phyloP scores from a whole-genome alignment of 30 jellyfish, hydroid and myxozoan genomes.

The Sanderia malayensis region DNA sequence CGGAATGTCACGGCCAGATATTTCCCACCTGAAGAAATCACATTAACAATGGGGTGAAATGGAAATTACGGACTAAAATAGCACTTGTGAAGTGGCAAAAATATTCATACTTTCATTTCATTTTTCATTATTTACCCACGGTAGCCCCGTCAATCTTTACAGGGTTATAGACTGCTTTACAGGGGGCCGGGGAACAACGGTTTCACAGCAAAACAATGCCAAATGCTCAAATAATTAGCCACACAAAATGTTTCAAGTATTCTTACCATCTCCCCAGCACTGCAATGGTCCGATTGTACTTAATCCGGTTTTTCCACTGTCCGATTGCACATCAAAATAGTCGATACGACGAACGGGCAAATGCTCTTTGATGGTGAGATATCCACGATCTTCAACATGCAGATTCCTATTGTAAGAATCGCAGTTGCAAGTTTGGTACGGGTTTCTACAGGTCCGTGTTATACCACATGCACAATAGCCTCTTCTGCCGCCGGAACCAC shows the following conservation, averaged over 20 bases:
- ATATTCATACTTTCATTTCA: too few relatives aligned
- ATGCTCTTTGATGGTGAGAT: slow-evolving; percentile 80
- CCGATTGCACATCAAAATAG: slow-evolving; percentile 76
- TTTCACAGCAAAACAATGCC: too few relatives aligned
- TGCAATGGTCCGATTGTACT: slow-evolving; percentile 84
- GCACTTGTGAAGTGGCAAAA: too few relatives aligned
- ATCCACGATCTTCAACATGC: slow-evolving; percentile 75
- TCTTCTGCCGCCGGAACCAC: slow-evolving; percentile 84
- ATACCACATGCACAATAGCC: slow-evolving; percentile 96
- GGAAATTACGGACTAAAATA: too few relatives aligned
- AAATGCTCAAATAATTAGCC: too few relatives aligned
- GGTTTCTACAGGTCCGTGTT: slow-evolving; percentile 49
- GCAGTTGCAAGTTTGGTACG: slow-evolving; percentile 75
- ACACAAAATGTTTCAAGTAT: too few relatives aligned
- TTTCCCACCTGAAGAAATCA: slow-evolving; percentile 59
- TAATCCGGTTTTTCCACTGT: slow-evolving; percentile 60
- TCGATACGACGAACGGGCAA: slow-evolving; percentile 87
- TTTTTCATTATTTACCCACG: too few relatives aligned
- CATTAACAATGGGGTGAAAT: too few relatives aligned
- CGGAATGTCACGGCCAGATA: slow-evolving; percentile 85
- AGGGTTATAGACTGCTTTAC: too few relatives aligned
- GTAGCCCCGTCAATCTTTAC: too few relatives aligned
- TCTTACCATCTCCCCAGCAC: slow-evolving; percentile 91
- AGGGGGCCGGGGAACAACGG: too few relatives aligned
- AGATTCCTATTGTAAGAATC: slow-evolving; percentile 38